Conservation (phyloP, 2,888 invertebrate genomes). For the Leptopilina syphax region DNA sequence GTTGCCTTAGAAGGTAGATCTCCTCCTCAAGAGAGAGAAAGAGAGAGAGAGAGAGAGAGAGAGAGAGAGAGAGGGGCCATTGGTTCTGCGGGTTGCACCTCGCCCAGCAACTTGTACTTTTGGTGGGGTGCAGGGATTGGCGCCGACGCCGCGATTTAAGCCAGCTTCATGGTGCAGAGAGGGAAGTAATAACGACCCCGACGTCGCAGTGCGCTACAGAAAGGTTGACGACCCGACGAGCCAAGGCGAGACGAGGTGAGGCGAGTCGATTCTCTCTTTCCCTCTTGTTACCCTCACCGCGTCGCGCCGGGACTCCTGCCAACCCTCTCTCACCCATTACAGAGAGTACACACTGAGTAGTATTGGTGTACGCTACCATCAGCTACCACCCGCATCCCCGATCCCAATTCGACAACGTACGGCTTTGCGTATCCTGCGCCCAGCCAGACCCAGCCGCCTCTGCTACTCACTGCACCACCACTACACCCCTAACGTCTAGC, state of each 20-base stretch:
- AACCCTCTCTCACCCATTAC: slow-evolving; percentile 50
- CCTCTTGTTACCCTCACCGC: slow-evolving; percentile 36
- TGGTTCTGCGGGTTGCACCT: slow-evolving; percentile 24
- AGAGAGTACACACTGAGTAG: slow-evolving; percentile 40
- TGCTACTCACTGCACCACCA: slow-evolving; percentile 46
- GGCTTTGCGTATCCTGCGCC: slow-evolving; percentile 36
- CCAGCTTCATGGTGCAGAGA: slow-evolving; percentile 55
- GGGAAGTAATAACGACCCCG: slow-evolving; percentile 73
- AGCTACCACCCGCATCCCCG: slow-evolving; percentile 50
- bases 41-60: neutral
- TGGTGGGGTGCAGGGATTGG: slow-evolving; percentile 43
- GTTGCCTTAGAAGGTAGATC: slow-evolving; percentile 9
- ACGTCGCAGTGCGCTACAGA: slow-evolving; percentile 75
- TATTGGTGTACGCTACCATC: too few relatives aligned
- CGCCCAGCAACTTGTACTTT: neutral
- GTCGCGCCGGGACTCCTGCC: slow-evolving; percentile 16
- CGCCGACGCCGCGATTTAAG: slow-evolving; percentile 55
- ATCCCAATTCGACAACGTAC: slow-evolving; percentile 41
- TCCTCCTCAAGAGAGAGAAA: neutral
- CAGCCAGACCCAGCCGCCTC: slow-evolving; percentile 44
- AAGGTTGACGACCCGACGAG: slow-evolving; percentile 75
- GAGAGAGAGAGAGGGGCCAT: slow-evolving; percentile 10
- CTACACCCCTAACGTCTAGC: slow-evolving; percentile 67
- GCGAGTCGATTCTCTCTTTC: slow-evolving; percentile 27
- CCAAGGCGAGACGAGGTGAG: neutral